Percentiles rank a stretch among this genome's conserved stretches.
phyloP scores from a whole-genome alignment of 2,888 invertebrate genomes.

The Tenthredo mesomela region DNA sequence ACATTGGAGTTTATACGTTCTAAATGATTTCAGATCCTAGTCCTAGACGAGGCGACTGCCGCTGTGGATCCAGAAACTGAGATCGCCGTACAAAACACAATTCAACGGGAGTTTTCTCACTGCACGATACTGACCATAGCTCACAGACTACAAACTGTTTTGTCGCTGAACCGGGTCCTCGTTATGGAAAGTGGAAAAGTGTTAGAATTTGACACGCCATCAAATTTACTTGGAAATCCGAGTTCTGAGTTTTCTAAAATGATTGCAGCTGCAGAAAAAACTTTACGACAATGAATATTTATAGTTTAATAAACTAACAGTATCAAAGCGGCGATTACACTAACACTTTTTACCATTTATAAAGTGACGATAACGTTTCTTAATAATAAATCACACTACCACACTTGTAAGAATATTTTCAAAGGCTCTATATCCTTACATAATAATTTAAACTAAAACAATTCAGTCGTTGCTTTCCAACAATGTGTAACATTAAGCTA shows the following conservation, averaged over 20 bases:
- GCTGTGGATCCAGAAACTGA: constrained; percentile 82
- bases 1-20: not conserved
- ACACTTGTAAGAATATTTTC: not conserved
- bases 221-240: constrained; percentile 75
- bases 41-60: constrained; percentile 82
- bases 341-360: not conserved
- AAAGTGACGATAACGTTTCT: not conserved
- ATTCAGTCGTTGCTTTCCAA: not conserved
- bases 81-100: constrained; percentile 79
- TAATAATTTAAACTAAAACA: not conserved
- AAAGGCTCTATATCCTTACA: not conserved
- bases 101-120: constrained; percentile 79
- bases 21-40: constrained; percentile 76
- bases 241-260: constrained; percentile 78
- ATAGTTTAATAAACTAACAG: not conserved
- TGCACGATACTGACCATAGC: constrained; percentile 83
- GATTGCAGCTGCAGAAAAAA: constrained; percentile 73
- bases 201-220: constrained; percentile 78
- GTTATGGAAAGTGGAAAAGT: constrained; percentile 80
- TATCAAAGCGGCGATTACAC: not conserved
- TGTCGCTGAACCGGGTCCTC: constrained; percentile 79
- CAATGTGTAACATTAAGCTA: not conserved
- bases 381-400: not conserved
- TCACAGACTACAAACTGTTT: constrained; percentile 81
- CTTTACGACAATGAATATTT: constrained; percentile 49